Percentiles rank a stretch among this genome's conserved stretches.
Conservation (phyloP, 2,797 vertebrate species). For the Sphenopsis melanotis region DNA sequence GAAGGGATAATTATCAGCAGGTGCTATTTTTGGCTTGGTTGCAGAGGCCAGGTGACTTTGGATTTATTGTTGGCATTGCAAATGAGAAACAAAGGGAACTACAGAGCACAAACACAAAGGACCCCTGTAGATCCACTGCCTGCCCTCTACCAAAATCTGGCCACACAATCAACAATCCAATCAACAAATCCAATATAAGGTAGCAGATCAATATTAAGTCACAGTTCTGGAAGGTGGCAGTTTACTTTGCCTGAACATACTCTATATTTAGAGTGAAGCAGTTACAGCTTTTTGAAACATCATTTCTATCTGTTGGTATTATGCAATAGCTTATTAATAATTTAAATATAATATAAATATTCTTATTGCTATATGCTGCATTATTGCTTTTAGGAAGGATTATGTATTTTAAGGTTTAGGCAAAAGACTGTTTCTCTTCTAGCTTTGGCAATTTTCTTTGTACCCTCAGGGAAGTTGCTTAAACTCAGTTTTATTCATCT, state of each 20-base stretch:
- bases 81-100: neutral
- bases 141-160: neutral
- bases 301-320: neutral
- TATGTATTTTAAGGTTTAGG: neutral
- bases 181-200: neutral
- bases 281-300: neutral
- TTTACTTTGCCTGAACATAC: neutral
- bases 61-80: neutral
- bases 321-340: neutral
- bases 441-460: neutral
- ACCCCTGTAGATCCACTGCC: fast-evolving
- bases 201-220: neutral
- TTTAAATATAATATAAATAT: neutral
- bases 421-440: neutral
- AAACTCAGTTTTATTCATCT: neutral
- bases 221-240: neutral
- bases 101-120: neutral
- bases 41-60: neutral
- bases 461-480: neutral
- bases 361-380: neutral
- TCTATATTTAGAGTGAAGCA: neutral
- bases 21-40: neutral
- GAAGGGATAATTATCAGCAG: neutral
- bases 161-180: no score
- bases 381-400: neutral